A percentile compares a stretch with the other conserved stretches of the same genome.
phyloP scores from a whole-genome alignment of 2,797 vertebrate genomes.

The Kryptolebias ocellatus region DNA sequence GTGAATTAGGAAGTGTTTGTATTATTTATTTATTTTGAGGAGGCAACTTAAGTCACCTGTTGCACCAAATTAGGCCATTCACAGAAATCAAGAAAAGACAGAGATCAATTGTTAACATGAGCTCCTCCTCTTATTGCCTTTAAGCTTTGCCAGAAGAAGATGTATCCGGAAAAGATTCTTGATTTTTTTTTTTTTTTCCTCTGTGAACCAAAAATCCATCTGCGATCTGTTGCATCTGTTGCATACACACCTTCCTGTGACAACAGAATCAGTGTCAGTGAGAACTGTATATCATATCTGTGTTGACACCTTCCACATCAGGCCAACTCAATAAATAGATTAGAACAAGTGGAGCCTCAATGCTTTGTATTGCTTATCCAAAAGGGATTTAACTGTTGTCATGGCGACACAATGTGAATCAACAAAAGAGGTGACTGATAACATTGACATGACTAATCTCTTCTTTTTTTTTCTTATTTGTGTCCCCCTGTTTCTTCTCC shows the following conservation, averaged over 20 bases:
- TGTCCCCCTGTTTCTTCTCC: conserved; percentile 61
- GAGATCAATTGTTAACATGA: conserved; percentile 49
- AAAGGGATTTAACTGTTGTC: conserved; percentile 75
- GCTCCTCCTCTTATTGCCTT: conserved; percentile 31
- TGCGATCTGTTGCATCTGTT: conserved; percentile 31
- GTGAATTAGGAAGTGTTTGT: conserved; percentile 34
- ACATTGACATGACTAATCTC: conserved; percentile 86
- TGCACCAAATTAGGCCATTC: conserved; percentile 43
- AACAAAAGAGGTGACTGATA: conserved; percentile 88
- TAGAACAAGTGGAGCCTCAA: conserved; percentile 58
- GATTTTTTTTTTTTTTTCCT: conserved; percentile 7
- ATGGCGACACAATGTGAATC: conserved; percentile 77
- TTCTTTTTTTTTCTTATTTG: conserved; percentile 75
- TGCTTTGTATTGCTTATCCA: conserved; percentile 55
- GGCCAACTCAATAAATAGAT: conserved; percentile 66
- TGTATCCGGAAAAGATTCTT: conserved; percentile 14
- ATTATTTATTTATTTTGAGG: conserved; percentile 23
- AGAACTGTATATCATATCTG: conserved; percentile 46
- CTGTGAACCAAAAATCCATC: conserved; percentile 22
- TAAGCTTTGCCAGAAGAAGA: conserved; percentile 13
- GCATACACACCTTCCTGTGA: conserved; percentile 32
- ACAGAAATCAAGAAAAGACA: conserved; percentile 24
- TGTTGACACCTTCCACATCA: conserved; percentile 55
- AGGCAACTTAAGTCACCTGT: conserved; percentile 57
- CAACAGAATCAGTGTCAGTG: conserved; percentile 32